Evolutionary conservation across 2,797 vertebrate species (phyloP).

Genomic region (Alca torda): DNA sequence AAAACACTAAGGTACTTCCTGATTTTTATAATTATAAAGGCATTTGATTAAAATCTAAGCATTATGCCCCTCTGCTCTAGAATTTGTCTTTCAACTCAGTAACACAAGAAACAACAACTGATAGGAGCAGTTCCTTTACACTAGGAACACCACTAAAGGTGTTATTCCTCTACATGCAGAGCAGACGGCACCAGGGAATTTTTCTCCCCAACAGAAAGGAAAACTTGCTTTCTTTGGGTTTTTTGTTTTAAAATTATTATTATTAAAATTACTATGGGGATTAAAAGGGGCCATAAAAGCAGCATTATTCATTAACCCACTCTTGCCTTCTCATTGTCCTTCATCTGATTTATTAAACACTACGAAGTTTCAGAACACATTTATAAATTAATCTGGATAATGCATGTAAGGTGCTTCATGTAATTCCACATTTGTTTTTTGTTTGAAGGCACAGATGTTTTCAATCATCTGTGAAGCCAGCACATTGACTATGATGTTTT

Average conservation of each 20-base stretch:
- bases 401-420: neutral
- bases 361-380: neutral
- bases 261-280: neutral
- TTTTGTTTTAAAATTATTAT: neutral
- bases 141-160: neutral
- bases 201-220: neutral
- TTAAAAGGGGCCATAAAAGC: neutral
- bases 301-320: neutral
- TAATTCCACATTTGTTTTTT: neutral
- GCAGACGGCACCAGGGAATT: neutral
- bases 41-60: neutral
- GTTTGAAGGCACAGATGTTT: neutral
- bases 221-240: neutral
- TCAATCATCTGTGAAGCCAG: neutral
- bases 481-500: neutral
- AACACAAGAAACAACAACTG: neutral
- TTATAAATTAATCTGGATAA: conserved; percentile 27
- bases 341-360: neutral
- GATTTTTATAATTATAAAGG: neutral
- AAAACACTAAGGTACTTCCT: neutral
- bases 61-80: neutral
- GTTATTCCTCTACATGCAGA: neutral
- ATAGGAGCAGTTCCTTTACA: neutral
- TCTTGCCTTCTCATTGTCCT: neutral
- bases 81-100: neutral